Conservation (phyloP, 2,797 vertebrate genomes). For the Propithecus deckenii region DNA sequence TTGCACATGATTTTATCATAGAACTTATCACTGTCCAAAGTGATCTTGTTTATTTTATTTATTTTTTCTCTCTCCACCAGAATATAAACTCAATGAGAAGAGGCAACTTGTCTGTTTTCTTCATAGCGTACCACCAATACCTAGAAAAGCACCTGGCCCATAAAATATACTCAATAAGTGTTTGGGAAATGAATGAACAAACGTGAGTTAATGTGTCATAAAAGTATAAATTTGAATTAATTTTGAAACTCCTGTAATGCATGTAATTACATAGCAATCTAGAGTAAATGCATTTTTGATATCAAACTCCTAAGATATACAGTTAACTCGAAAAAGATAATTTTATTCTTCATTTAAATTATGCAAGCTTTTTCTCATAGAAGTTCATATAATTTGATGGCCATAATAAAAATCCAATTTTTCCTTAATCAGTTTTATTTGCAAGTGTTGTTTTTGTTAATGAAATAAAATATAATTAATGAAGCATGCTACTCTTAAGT, state of each 20-base stretch:
- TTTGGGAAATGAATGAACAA: neutral
- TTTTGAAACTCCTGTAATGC: neutral
- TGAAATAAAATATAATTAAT: neutral
- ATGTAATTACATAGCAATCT: neutral
- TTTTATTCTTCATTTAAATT: slow-evolving; percentile 26
- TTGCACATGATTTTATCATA: neutral
- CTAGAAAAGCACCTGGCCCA: neutral
- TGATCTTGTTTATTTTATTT: neutral
- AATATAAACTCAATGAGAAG: neutral
- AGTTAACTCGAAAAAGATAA: neutral
- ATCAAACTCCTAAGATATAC: neutral
- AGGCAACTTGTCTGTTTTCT: neutral
- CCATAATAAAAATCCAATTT: slow-evolving; percentile 7
- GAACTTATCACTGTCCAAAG: neutral
- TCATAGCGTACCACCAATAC: neutral
- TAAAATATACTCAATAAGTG: slow-evolving; percentile 1
- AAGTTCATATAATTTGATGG: neutral
- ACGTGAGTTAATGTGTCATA: neutral
- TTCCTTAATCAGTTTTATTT: slow-evolving; percentile 31
- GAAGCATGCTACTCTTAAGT: neutral
- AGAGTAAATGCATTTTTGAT: neutral
- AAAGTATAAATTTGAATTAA: neutral
- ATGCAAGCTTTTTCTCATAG: neutral
- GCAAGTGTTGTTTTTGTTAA: neutral
- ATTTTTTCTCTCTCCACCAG: neutral